Evolutionary conservation across 2,113 vertebrate genomes (phyloP).

Genomic region (Rhagologus leucostigma): DNA sequence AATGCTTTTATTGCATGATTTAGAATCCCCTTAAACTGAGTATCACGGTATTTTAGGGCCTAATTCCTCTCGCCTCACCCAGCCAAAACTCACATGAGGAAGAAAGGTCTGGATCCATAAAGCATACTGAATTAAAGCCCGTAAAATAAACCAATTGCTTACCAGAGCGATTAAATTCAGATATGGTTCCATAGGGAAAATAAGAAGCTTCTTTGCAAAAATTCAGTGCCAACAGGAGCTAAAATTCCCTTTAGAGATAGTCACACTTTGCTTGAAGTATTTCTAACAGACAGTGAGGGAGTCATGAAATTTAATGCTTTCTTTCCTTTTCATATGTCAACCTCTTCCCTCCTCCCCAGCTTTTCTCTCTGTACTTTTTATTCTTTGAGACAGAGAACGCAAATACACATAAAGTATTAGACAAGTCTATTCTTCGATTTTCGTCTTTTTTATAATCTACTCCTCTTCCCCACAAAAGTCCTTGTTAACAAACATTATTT

Average conservation of each 20-base stretch:
- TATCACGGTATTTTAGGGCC: conserved; percentile 6
- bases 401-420: neutral
- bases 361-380: neutral
- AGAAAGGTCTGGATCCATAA: conserved; percentile 30
- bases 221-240: neutral
- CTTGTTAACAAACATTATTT: neutral
- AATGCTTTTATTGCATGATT: conserved; percentile 32
- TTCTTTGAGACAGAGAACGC: neutral
- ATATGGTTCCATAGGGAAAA: conserved; percentile 20
- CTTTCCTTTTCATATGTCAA: neutral
- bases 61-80: neutral
- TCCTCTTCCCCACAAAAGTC: neutral
- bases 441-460: neutral
- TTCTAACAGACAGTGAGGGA: neutral
- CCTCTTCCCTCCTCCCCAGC: neutral
- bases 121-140: neutral
- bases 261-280: neutral
- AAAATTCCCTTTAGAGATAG: neutral
- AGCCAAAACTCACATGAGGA: conserved; percentile 15
- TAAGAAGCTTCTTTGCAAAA: neutral
- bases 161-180: conserved; percentile 22
- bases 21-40: neutral
- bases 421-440: neutral
- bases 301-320: neutral
- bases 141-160: conserved; percentile 43